A percentile compares a stretch with the other conserved stretches of the same genome.
Evolutionary conservation across 2,113 vertebrate species (phyloP).

Genomic region (Tringa solitaria): DNA sequence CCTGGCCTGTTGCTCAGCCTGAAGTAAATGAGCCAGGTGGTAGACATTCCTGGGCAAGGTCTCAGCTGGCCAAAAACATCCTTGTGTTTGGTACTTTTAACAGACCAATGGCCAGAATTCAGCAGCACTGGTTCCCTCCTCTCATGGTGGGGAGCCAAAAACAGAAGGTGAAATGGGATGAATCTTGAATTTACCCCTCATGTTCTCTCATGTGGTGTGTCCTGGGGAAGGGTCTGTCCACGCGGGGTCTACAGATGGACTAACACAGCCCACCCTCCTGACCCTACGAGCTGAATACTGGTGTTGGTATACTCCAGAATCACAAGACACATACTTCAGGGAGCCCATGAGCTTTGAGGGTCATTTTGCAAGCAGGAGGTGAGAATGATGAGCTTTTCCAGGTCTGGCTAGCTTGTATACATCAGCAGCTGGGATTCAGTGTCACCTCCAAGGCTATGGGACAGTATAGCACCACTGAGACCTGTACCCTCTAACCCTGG

Average conservation of each 20-base stretch:
- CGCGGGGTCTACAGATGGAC: neutral
- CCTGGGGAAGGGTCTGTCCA: neutral
- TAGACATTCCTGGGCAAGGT: neutral
- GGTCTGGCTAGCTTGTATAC: neutral
- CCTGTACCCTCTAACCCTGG: neutral
- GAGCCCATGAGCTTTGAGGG: neutral
- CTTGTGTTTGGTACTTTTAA: neutral
- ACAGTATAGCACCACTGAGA: neutral
- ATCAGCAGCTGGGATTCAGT: neutral
- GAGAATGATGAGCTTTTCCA: neutral
- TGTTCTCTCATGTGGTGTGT: fast-evolving
- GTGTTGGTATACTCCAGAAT: neutral
- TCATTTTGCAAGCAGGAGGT: neutral
- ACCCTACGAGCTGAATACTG: neutral
- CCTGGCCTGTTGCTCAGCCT: neutral
- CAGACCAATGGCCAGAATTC: neutral
- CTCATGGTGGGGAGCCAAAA: neutral
- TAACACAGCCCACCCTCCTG: neutral
- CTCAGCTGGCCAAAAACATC: neutral
- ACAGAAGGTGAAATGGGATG: neutral
- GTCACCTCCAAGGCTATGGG: neutral
- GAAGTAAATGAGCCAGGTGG: neutral
- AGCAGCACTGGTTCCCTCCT: neutral
- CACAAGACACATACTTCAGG: neutral
- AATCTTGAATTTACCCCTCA: neutral